Base-by-base conservation (phyloP, 2,888 invertebrate species). In the Parapristionchus giblindavisi region DNA sequence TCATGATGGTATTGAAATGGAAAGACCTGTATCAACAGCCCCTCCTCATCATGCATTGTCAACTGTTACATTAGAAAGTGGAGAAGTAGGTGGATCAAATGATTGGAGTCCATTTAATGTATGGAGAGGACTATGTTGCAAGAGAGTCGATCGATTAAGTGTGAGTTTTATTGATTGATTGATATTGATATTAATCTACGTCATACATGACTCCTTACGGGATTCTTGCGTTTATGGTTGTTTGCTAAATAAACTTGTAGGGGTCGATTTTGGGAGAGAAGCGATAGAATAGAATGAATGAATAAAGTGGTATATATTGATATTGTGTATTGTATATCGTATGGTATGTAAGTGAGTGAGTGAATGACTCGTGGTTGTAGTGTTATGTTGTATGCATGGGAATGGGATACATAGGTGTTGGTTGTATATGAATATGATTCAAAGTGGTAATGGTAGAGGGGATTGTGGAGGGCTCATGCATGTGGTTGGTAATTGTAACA, bases 91-190 rank as follows among this genome's bases (percentile, higher is more conserved):
- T n/a, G 32, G 27, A 24, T 14, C 11, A 43, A 29, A 43, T 27
- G 63, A 65, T 21, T 65, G 63, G 63, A 65, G 63, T 17, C 27
- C 29, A 2, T 51, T 51, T 52, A 68, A 54, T 40, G 70, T 71
- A 6, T 71, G 70, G 70, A 71, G 70, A 34, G 70, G 70, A 8
- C 70, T 71, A 2, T 71, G 70, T 40, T 71, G 70, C 70, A 71
- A 48, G 24, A 29, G 70, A n/a, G 56, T 56, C 40, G 70, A 71
- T 40, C 8, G 70, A 40, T 54, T 71, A 56, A 48, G 63, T 61
- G 24, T n/a, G 14, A 48, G 48, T 48, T 21, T 48, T 14, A 54
- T 54, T 11, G 54, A 54, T 17, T 27, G 14, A 0, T 24, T 2
- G 21, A 21, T 17, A 8, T 54, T 1, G 2, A 29, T 54, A 4